Evolutionary conservation across 2,113 vertebrate genomes (phyloP), one percentile per base, ranked within the genome.

Genomic region (Pangasianodon gigas): DNA sequence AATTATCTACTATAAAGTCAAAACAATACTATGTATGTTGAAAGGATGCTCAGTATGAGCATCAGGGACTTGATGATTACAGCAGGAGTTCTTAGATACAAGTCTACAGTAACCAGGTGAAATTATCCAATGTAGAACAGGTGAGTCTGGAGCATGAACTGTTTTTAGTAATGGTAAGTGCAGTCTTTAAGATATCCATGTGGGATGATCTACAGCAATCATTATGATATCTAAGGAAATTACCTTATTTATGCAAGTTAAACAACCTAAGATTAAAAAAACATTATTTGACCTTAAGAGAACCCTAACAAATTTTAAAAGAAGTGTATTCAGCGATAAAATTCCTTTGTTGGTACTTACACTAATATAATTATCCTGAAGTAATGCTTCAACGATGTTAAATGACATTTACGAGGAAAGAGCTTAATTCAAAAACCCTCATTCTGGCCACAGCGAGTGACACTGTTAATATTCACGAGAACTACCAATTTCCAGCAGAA

Each of bases 351-450:
- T 94, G 89, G 81, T 91, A 88, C 88, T 84, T 84, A 26, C 56
- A 44, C 91, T 94, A 92, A 93, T 89, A 86, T 90, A 93, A 94
- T 93, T 92, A 85, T 85, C 89, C 87, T 89, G 24, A 71, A 89
- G 91, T 51, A 83, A 87, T 90, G 92, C 92, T 54, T 84, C n/a
- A 37, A n/a, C 54, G 67, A 90, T 67, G 87, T 83, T 75, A 87
- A 85, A 82, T 58, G 88, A 82, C 75, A 85, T 54, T 77, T 56
- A 60, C 24, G 51, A 51, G 62, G 16, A 67, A 62, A 26, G 16
- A 46, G 56, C 26, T 69, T 88, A 86, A 65, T 88, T 56, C 85
- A 88, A 89, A 92, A 92, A 46, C 88, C 56, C 69, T 54, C 54
- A 19, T 84, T 85, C 83, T 83, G 87, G n/a, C 82, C 86, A 88